Conservation (phyloP, 2,888 invertebrate genomes). For the Pollenia amentaria region DNA sequence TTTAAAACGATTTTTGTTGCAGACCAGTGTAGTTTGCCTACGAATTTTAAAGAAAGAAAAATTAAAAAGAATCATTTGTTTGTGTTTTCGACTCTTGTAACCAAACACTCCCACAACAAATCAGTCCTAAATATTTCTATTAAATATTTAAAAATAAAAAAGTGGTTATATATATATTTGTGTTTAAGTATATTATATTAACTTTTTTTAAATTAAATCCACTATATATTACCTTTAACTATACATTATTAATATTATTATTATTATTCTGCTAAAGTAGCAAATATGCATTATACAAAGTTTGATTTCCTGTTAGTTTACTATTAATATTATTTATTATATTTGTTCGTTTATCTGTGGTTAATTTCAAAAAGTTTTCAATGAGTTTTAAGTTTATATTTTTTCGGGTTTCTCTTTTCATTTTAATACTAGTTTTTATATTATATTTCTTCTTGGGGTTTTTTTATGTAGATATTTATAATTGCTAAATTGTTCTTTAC, state of each 20-base stretch:
- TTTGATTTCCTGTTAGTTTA: conserved; percentile 24
- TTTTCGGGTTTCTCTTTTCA: conserved; percentile 45
- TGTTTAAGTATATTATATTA: conserved; percentile 27
- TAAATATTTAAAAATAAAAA: conserved; percentile 35
- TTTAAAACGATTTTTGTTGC: no score
- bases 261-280: conserved; percentile 31
- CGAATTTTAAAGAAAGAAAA: no score
- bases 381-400: conserved; percentile 32
- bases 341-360: conserved; percentile 54
- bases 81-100: no score
- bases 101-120: no score
- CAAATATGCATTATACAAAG: conserved; percentile 14
- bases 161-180: conserved; percentile 27
- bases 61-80: background rate
- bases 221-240: conserved; percentile 57
- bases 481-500: conserved; percentile 62
- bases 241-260: conserved; percentile 52
- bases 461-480: conserved; percentile 55
- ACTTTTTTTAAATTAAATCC: conserved; percentile 59
- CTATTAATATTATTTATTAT: conserved; percentile 51
- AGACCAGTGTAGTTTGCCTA: no score
- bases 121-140: background rate
- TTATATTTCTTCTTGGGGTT: conserved; percentile 35
- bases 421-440: conserved; percentile 48
- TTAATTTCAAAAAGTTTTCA: conserved; percentile 55